These are phyloP conservation scores for Ramazzottius varieornatus DNA, from an alignment of 2,888 invertebrate genomes.

Conservation along the genomic window DNA sequence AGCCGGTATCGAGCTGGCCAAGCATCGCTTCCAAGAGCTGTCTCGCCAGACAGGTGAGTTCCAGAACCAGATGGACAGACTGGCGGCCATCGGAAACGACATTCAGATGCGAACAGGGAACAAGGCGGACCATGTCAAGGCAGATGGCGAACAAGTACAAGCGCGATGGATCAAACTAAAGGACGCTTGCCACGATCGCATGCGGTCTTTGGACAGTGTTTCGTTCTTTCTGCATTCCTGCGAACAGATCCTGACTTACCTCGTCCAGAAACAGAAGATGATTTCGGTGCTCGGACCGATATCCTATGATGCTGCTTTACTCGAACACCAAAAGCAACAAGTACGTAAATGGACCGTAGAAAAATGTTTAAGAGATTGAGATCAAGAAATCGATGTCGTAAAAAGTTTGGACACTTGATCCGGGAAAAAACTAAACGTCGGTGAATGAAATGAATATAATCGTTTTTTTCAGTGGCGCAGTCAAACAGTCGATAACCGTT, in stretches of 20 bases:
- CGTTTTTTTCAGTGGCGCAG: too few species aligned
- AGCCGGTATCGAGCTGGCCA: neutral
- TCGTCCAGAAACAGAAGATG: constrained; percentile 78
- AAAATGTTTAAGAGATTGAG: too few species aligned
- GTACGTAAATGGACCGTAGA: too few species aligned
- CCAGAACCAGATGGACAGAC: neutral
- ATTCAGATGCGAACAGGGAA: neutral
- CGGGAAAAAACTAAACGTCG: too few species aligned
- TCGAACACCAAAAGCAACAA: constrained; percentile 80
- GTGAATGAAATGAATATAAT: too few species aligned
- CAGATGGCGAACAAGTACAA: too few species aligned
- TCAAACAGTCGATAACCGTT: too few species aligned
- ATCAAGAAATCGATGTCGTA: too few species aligned
- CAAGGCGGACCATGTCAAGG: neutral
- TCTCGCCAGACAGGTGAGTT: neutral
- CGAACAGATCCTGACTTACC: constrained; percentile 47
- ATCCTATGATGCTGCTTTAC: constrained; percentile 77
- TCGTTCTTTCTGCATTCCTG: neutral
- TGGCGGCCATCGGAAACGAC: neutral
- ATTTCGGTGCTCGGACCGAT: constrained; percentile 78
- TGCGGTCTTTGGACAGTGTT: neutral
- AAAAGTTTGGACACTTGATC: too few species aligned
- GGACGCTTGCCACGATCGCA: constrained; percentile 45
- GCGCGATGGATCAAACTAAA: constrained; percentile 64
- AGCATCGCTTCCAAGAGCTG: neutral